A percentile compares a stretch with the other conserved stretches of the same genome.
These are phyloP conservation scores for Sthenelais limicola DNA, from an alignment of 2,888 invertebrate species.

Conservation along the genomic window DNA sequence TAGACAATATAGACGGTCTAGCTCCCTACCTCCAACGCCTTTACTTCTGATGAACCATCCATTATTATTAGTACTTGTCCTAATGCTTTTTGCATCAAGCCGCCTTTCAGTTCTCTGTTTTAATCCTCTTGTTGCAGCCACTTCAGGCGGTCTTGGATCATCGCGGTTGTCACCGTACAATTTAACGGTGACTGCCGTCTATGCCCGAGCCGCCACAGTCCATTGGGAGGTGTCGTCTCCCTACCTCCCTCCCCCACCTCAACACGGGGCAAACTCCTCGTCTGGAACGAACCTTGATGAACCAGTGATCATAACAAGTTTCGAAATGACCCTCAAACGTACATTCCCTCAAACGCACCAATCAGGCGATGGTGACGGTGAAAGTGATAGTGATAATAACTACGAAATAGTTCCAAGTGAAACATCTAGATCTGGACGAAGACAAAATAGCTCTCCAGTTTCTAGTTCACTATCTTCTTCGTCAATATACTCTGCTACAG, in stretches of 20 bases:
- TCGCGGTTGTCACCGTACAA: conserved; percentile 2
- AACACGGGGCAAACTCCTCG: background rate
- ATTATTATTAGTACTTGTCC: conserved; percentile 11
- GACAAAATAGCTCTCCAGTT: no score
- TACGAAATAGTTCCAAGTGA: no score
- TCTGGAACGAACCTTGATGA: no score
- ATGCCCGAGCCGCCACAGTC: conserved; percentile 18
- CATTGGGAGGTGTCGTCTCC: conserved; percentile 14
- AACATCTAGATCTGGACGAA: no score
- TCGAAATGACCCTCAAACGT: background rate
- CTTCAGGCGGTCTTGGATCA: background rate
- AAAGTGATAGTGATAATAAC: no score
- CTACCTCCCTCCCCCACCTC: background rate
- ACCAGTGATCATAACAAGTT: conserved; percentile 1
- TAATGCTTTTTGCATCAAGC: conserved; percentile 1
- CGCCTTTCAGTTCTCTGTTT: conserved; percentile 33
- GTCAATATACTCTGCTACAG: no score
- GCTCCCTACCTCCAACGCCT: background rate
- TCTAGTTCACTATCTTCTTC: no score
- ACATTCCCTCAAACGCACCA: no score
- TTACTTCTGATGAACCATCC: background rate
- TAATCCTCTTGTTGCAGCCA: conserved; percentile 29
- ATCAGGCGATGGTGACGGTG: no score
- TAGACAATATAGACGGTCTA: no score
- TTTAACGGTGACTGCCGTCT: conserved; percentile 9